Percentiles rank a stretch among this genome's conserved stretches.
Conservation (phyloP, 2,888 invertebrate genomes). For the Petrophora chlorosata region DNA sequence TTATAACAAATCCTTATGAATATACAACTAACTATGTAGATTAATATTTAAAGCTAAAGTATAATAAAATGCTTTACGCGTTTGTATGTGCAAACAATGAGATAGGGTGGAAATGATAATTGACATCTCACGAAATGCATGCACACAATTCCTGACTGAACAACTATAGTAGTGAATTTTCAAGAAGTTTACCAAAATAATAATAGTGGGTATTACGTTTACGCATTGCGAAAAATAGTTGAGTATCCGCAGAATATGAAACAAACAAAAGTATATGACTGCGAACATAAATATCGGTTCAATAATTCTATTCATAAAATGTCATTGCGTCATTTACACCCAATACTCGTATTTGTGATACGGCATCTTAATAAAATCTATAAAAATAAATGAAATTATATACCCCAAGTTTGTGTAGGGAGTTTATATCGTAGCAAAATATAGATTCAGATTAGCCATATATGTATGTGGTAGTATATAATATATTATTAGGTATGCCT, state of each 20-base stretch:
- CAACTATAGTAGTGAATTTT: too few species aligned
- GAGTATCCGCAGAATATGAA: too few species aligned
- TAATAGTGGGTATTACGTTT: too few species aligned
- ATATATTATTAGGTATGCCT: conserved; percentile 18
- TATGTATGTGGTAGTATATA: conserved; percentile 21
- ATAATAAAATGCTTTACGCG: not conserved
- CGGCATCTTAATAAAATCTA: not conserved
- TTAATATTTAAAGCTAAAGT: not conserved
- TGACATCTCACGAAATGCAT: too few species aligned
- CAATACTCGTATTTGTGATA: too few species aligned
- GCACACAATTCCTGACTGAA: not conserved
- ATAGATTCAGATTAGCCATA: conserved; percentile 16
- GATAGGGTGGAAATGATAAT: not conserved
- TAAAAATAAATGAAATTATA: conserved; percentile 3
- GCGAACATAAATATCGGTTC: too few species aligned
- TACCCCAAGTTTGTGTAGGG: conserved; percentile 26
- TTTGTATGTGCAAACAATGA: not conserved
- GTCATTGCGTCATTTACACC: too few species aligned
- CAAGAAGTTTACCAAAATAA: too few species aligned
- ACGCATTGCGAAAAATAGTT: too few species aligned
- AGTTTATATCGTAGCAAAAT: conserved; percentile 20
- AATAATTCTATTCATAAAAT: too few species aligned
- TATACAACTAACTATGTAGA: conserved; percentile 7
- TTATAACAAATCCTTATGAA: conserved; percentile 10
- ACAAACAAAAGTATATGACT: too few species aligned